Base-by-base conservation (phyloP, 2,797 vertebrate species). In the Champsocephalus gunnari region DNA sequence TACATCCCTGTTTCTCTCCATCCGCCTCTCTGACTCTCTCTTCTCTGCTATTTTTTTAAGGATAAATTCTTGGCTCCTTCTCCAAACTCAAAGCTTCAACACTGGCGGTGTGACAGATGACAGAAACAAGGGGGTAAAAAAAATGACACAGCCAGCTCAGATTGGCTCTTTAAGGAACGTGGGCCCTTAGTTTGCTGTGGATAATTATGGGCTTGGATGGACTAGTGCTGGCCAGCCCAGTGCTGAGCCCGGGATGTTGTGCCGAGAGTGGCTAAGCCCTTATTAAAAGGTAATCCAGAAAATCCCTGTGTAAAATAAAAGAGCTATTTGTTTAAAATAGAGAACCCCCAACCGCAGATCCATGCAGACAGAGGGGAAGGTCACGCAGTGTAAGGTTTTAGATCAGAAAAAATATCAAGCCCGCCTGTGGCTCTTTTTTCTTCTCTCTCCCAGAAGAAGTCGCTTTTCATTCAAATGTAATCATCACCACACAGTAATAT, bases 21-120 rank as follows among this genome's bases (percentile, higher is more conserved):
- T 78, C 69, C 63, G 45, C 76, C 76, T 77, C 71, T 47, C 71
- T 78, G 51, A 12, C 65, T 71, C 77, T 79, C 76, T 86, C 77
- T 82, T 81, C 69, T 82, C 69, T 78, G 51, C 38, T 61, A 19
- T 65, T 66, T 70, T 51, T 88, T 51, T 49, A 74, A 92, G 94
- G 96, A 96, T 94, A 94, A 96, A 96, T 96, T 93, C 90, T 95
- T 96, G 88, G 94, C 95, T 93, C 93, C 92, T 91, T 81, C 89
- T 93, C 79, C 90, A 83, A 91, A 81, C 91, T 93, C 87, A 89
- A 91, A 82, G 87, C 93, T 86, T 94, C 73, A 80, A 92, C 92
- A 88, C 92, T 95, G 93, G 93, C 92, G 85, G 87, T 65, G 88
- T 92, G 92, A 95, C 87, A 75, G 75, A 93, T 89, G 67, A 80